Evolutionary conservation across 2,113 vertebrate genomes (phyloP).

Genomic region (Scomber scombrus): DNA sequence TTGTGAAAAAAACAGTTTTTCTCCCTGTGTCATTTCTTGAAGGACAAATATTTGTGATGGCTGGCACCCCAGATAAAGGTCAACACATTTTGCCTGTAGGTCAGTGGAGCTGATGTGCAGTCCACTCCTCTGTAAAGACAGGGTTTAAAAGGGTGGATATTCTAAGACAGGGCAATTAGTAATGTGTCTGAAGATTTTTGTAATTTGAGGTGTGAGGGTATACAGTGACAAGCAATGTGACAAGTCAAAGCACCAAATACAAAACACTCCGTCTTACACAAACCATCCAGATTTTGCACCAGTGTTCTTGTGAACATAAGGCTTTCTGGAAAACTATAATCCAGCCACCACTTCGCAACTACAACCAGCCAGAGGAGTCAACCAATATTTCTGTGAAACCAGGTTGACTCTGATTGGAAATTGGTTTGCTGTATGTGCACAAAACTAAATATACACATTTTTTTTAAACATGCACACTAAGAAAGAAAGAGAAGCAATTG

Average conservation of each 20-base stretch:
- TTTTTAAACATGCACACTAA: too few relatives aligned
- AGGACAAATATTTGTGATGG: slow-evolving; percentile 54
- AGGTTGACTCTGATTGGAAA: too few relatives aligned
- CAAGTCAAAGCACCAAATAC: slow-evolving; percentile 17
- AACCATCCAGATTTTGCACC: not conserved
- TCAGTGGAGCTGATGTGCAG: slow-evolving; percentile 41
- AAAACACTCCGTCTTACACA: slow-evolving; percentile 2
- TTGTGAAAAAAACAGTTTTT: slow-evolving; percentile 26
- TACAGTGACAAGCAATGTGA: slow-evolving; percentile 16
- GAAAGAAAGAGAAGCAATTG: too few relatives aligned
- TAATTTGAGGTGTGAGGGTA: slow-evolving; percentile 33
- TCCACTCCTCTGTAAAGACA: slow-evolving; percentile 23
- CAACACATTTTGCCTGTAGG: slow-evolving; percentile 41
- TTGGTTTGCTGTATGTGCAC: too few relatives aligned
- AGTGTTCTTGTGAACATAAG: not conserved
- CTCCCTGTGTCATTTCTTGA: slow-evolving; percentile 46
- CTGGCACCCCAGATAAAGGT: slow-evolving; percentile 33
- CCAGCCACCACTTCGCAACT: not conserved
- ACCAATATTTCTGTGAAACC: too few relatives aligned
- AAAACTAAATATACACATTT: too few relatives aligned
- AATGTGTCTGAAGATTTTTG: slow-evolving; percentile 26
- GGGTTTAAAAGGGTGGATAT: slow-evolving; percentile 22
- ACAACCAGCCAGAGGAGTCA: not conserved
- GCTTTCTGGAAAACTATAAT: not conserved
- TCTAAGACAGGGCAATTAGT: slow-evolving; percentile 25